Evolutionary conservation across 2,888 invertebrate genomes (phyloP).

Genomic region (Melipona beecheii): DNA sequence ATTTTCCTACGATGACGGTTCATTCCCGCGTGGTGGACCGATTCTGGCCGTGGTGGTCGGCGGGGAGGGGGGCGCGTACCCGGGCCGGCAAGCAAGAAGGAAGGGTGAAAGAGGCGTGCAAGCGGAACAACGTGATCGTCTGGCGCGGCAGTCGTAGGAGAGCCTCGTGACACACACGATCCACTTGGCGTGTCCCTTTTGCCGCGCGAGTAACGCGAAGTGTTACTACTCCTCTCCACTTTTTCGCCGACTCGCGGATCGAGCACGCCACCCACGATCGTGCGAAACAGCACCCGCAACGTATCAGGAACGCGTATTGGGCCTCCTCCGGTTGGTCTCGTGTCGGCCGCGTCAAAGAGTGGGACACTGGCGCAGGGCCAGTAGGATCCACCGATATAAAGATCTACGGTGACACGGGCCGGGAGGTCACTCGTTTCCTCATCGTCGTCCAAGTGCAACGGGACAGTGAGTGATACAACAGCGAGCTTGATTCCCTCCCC

Average conservation of each 20-base stretch:
- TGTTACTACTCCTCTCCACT: too few relatives aligned
- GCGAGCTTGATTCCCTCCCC: slow-evolving; percentile 8
- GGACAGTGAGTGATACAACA: slow-evolving; percentile 63
- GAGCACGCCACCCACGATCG: not conserved
- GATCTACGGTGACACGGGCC: slow-evolving; percentile 63
- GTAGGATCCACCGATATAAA: slow-evolving; percentile 70
- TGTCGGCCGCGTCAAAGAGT: slow-evolving; percentile 47
- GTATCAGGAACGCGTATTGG: not conserved
- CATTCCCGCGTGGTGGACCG: not conserved
- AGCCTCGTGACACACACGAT: slow-evolving; percentile 66
- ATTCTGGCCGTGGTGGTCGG: slow-evolving; percentile 6
- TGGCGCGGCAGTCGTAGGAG: slow-evolving; percentile 61
- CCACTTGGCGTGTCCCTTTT: slow-evolving; percentile 23
- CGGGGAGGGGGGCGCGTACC: slow-evolving; percentile 25
- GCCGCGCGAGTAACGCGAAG: slow-evolving; percentile 26
- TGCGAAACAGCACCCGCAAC: too few relatives aligned
- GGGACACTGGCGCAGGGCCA: slow-evolving; percentile 71
- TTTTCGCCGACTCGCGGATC: not conserved
- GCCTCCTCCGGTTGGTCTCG: slow-evolving; percentile 31
- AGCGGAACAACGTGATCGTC: slow-evolving; percentile 60
- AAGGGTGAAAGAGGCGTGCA: slow-evolving; percentile 60
- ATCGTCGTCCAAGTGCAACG: slow-evolving; percentile 76
- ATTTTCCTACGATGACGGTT: slow-evolving; percentile 11
- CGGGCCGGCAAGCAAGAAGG: slow-evolving; percentile 40
- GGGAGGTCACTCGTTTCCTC: slow-evolving; percentile 68